Base-by-base conservation (phyloP, 1,140 invertebrate species). In the Reticulitermes speratus region DNA sequence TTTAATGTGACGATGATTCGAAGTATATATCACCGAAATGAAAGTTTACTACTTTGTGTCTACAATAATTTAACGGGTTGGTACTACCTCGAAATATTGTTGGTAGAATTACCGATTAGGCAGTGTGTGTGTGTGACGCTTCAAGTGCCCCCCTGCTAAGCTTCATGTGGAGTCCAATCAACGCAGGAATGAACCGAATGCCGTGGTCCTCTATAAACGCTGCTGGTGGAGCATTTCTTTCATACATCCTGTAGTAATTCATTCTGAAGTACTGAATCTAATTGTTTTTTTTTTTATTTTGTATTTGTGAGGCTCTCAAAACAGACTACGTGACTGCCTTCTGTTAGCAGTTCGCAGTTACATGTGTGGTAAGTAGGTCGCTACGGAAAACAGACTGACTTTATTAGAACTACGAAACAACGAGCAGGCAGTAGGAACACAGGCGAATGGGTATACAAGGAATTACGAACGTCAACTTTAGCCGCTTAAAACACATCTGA, bases 111-210 rank as follows among this genome's bases (percentile, higher is more conserved):
- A 23, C 5, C n/a, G 65, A 75, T 75, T 75, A 75, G 65, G n/a
- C 65, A 75, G 65, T 75, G 25, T 38, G 38, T 75, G 25, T 38
- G 38, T 30, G n/a, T 75, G 65, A 75, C 2, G n/a, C 9, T 30
- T 30, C 65, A 11, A n/a, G 25, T 6, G 14, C 65, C 52, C n/a
- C 65, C 55, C 65, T 9, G n/a, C 65, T 30, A 30, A 30, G 65
- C n/a, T 14, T 75, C 65, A 75, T 2, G 65, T 75, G 65, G 65
- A 75, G 65, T 75, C 65, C 65, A 75, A 75, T 75, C 65, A 75
- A 75, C 65, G 65, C 65, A 75, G 65, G 65, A 75, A 75, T 75
- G n/a, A 75, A 30, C 65, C 65, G 65, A 75, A 30, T 75, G 65
- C 65, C 65, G 2, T 6, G 25, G n/a, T 30, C 65, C n/a, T 9